Evolutionary conservation across 2,113 vertebrate species (phyloP), one percentile per base, ranked within the genome.

Genomic region (Climacteris rufus): DNA sequence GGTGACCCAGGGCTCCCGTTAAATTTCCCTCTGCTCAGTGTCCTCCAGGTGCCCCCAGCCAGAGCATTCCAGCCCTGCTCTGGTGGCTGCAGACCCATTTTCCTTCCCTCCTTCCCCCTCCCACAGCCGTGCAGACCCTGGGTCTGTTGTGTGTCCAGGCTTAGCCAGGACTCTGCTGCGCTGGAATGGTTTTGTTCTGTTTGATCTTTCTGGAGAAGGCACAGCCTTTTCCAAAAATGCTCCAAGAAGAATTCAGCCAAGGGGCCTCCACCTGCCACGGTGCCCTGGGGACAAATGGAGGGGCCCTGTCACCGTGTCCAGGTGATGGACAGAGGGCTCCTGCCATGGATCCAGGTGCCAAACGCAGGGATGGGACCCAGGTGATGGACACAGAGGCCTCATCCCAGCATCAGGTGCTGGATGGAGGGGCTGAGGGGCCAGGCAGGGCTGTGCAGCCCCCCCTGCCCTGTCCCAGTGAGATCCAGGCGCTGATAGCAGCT

Each of bases 401-500:
- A 42, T 42, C 42, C 42, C 42, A 15, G 42, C 42, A 42, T 42
- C 42, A 15, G 10, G 42, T 42, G 42, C 13, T 10, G 49, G 19
- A 42, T 21, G 0, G 20, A 76, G 79, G 23, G 39, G 27, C 68
- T 0, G 10, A 56, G 45, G 1, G 61, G 56, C 57, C 2, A 47
- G 81, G 82, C 63, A 89, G 25, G 35, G 64, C 63, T 70, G 59
- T 8, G 5, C 50, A 60, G 37, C 39, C 69, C 81, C 83, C 65
- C 28, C 69, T 3, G 0, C 53, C 64, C 84, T 88, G 42, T 68
- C 79, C 56, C 66, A 39, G n/a, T 9, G 79, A 96, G 92, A 97
- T 94, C 59, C 89, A 35, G 86, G 16, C 76, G 53, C 57, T 83
- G 96, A 92, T 68, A 95, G 61, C 3, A 4, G 81, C 90, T 98